phyloP scores from a whole-genome alignment of 2,797 vertebrate genomes.

The Gadopsis bispinosus region DNA sequence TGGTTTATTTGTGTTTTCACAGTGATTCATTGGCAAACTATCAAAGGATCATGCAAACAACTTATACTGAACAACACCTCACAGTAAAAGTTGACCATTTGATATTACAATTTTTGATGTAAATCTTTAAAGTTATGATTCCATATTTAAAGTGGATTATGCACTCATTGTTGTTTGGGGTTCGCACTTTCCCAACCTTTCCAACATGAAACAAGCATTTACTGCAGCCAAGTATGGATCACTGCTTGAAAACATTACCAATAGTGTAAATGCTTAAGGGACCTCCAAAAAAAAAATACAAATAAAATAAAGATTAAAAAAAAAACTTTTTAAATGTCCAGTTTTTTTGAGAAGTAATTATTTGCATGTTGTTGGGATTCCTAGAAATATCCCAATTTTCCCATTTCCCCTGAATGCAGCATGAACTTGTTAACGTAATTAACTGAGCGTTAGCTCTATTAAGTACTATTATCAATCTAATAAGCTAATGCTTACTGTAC shows the following conservation, averaged over 20 bases:
- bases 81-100: neutral
- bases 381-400: neutral
- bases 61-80: neutral
- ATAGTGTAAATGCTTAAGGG: neutral
- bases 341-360: neutral
- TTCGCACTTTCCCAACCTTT: neutral
- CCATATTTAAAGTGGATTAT: neutral
- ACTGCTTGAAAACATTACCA: neutral
- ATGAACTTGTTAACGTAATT: neutral
- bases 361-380: neutral
- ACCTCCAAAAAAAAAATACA: too few species aligned
- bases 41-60: neutral
- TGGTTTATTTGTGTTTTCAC: slow-evolving; percentile 13
- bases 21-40: neutral
- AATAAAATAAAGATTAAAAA: too few species aligned
- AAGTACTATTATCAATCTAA: neutral
- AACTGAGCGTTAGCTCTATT: neutral
- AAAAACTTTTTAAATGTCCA: too few species aligned
- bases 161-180: neutral
- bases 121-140: neutral
- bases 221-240: neutral
- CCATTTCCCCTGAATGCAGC: slow-evolving; percentile 1
- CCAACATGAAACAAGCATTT: neutral
- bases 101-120: neutral
- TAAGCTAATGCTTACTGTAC: neutral